Evolutionary conservation across 2,797 vertebrate genomes (phyloP), one percentile per base, ranked within the genome.

Genomic region (Ctenochaetus hawaiiensis): DNA sequence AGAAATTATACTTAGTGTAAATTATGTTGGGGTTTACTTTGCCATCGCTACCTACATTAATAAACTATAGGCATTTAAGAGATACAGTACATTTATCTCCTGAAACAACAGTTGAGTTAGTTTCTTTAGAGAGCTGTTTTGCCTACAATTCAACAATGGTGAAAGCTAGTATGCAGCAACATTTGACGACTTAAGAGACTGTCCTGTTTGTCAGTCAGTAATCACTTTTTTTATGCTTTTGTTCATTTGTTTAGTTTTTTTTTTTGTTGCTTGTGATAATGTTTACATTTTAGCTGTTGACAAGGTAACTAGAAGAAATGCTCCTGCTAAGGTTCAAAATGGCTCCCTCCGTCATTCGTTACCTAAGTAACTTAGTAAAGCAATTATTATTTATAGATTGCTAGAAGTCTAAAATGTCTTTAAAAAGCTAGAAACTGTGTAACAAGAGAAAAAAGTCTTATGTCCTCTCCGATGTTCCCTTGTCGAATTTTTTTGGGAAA

Each of bases 401-500:
- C 10, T 53, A n/a, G 7, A 52, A 18, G 52, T 57, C 16, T 53
- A 34, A 74, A 75, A 45, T 43, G 6, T 73, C 10, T 71, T 75
- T n/a, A 26, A 53, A 71, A 79, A 49, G 22, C 44, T 58, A 26
- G 6, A 71, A 81, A 20, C 43, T 49, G 39, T 63, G 8, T 47
- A 37, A 53, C 45, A 56, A 20, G 8, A 45, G 14, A 20, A 26
- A 16, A 23, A 73, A 23, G 22, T 68, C 17, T 37, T 30, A 17
- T 49, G 52, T 66, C 64, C 14, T 37, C 13, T 72, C 17, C 52
- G 16, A 69, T 58, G 48, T 58, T 69, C 52, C 41, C 60, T 30
- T 44, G 67, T 53, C 34, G 52, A 0, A 71, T 63, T 44, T 81
- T 75, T 78, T 67, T n/a, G 13, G 45, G 49, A 75, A 75, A 74